A percentile compares a stretch with the other conserved stretches of the same genome.
Evolutionary conservation across 2,797 vertebrate species (phyloP).

Genomic region (Periparus ater): DNA sequence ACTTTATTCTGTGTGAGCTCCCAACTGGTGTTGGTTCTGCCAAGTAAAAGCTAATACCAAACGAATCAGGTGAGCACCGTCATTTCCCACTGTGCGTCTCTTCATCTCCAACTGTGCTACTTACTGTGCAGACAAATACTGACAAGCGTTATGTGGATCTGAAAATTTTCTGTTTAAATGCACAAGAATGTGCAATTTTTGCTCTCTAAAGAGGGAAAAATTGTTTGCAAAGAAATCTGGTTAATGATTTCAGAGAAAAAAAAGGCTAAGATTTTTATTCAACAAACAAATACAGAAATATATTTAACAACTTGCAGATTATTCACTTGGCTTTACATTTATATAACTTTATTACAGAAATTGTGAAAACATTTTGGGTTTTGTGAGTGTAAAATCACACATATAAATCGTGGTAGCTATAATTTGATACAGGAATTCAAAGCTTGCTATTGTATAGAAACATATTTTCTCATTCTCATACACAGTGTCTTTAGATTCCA

Average conservation of each 20-base stretch:
- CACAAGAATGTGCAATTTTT: neutral
- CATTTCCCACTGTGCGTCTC: neutral
- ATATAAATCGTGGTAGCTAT: neutral
- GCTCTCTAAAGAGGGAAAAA: neutral
- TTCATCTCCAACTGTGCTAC: neutral
- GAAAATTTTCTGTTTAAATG: neutral
- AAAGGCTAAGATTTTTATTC: neutral
- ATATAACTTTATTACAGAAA: neutral
- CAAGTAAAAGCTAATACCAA: neutral
- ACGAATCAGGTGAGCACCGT: slow-evolving; percentile 14
- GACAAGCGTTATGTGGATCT: neutral
- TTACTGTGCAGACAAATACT: slow-evolving; percentile 12
- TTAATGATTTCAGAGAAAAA: neutral
- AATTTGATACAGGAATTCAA: neutral
- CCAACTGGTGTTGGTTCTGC: neutral
- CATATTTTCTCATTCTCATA: neutral
- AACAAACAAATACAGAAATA: neutral
- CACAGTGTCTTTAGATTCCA: neutral
- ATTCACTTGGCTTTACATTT: neutral
- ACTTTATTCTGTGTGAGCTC: neutral
- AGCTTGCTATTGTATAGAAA: neutral
- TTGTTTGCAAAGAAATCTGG: neutral
- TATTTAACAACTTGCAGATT: neutral
- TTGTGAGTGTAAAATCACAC: neutral
- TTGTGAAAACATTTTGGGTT: neutral